Base-by-base conservation (phyloP, 1,140 invertebrate species). In the Leptinotarsa undecemlineata region DNA sequence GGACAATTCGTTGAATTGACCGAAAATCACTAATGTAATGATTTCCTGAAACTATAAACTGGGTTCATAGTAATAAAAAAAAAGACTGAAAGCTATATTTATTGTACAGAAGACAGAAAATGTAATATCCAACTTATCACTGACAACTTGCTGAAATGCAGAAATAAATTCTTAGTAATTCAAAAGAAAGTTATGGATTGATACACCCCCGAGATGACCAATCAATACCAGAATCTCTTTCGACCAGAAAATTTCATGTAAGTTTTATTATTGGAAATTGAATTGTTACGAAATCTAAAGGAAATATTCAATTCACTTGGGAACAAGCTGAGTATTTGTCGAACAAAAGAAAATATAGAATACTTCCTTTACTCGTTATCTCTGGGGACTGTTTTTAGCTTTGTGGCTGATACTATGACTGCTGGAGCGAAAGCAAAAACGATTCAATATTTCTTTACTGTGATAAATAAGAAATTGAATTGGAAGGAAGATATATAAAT, bases 221-320 rank as follows among this genome's bases (percentile, higher is more conserved):
- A 17, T 57, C 51, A 15, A 19, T 15, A 57, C n/a, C n/a, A 19
- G 6, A 15, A 17, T 57, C 51, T 19, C 4, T 57, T 57, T 20
- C 1, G 17, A 42, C 33, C 4, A 20, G 20, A 66, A 66, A 66
- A 66, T 66, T 74, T 74, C 73, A 33, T 74, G 73, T 67, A 72
- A 72, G 13, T 69, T 74, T 71, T 74, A 74, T 74, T 69, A 71
- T 57, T 23, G 66, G n/a, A 74, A 71, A 74, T 74, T 63, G 73
- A 74, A 74, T 74, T 74, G 72, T 47, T 19, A 15, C 26, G 48
- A 74, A 74, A 74, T 74, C 73, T 71, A 62, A 74, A 74, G 73
- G 68, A 74, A 74, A 74, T 74, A 74, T 71, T 71, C 48, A 69
- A 74, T 51, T 66, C 67, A 63, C 47, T 70, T 70, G 42, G 73